Conservation (phyloP, 1,140 invertebrate genomes). For the Heliconius eleuchia region DNA sequence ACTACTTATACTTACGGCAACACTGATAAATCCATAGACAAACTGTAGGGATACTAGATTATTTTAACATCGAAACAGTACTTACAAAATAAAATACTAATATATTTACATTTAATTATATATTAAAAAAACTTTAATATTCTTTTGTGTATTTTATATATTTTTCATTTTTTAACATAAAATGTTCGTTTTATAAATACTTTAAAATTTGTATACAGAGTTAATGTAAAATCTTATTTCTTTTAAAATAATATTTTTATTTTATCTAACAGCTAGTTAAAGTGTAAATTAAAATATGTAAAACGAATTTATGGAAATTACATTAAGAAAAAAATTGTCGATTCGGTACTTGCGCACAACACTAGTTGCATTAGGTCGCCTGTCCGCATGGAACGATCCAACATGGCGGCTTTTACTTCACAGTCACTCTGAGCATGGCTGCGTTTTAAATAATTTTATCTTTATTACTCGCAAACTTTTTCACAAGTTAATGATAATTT, state of each 20-base stretch:
- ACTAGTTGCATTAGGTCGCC: constrained; percentile 58
- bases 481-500: constrained; percentile 53
- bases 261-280: no score
- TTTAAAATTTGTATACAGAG: no score
- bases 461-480: constrained; percentile 51
- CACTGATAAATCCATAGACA: constrained; percentile 10
- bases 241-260: no score
- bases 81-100: not conserved
- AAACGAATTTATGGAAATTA: not conserved
- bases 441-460: constrained; percentile 60
- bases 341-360: constrained; percentile 67
- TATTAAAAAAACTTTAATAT: no score
- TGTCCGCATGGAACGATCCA: constrained; percentile 74
- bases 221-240: no score
- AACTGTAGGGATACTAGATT: not conserved
- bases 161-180: no score
- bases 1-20: not conserved
- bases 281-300: no score
- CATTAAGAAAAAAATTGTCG: constrained; percentile 29
- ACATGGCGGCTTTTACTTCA: constrained; percentile 75
- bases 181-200: no score
- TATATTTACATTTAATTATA: no score
- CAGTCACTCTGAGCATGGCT: constrained; percentile 65
- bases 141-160: no score
- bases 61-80: not conserved